Percentiles rank a stretch among this genome's conserved stretches.
Conservation (phyloP, 2,888 invertebrate species). For the Lordiphosa fenestrarum region DNA sequence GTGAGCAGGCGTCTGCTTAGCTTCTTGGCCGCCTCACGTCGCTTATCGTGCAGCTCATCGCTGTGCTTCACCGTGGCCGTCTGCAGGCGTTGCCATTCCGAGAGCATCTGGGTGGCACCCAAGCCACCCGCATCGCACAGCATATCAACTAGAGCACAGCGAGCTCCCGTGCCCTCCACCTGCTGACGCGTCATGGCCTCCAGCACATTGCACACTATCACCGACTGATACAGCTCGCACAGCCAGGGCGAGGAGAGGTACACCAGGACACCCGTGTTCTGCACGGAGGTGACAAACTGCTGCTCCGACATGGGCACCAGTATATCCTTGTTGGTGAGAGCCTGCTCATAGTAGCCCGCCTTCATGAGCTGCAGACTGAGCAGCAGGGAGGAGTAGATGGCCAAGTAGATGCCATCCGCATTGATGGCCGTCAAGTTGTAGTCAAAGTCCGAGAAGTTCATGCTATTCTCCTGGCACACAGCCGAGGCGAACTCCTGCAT, state of each 20-base stretch:
- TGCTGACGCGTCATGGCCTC: constrained; percentile 76
- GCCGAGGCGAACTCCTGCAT: constrained; percentile 95
- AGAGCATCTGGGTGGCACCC: constrained; percentile 90
- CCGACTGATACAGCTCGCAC: constrained; percentile 93
- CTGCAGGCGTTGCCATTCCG: constrained; percentile 92
- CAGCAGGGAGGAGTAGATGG: constrained; percentile 91
- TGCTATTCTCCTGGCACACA: constrained; percentile 88
- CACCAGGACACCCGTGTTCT: constrained; percentile 94
- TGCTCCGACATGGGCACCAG: constrained; percentile 87
- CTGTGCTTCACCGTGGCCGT: constrained; percentile 86
- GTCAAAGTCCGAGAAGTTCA: constrained; percentile 80
- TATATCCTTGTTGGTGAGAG: constrained; percentile 78
- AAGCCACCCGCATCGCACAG: constrained; percentile 90
- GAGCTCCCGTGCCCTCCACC: constrained; percentile 66
- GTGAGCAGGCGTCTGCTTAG: constrained; percentile 89
- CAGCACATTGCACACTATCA: constrained; percentile 83
- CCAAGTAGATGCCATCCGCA: constrained; percentile 96
- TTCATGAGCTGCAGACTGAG: constrained; percentile 90
- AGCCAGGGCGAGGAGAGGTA: constrained; percentile 97
- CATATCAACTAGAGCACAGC: constrained; percentile 80
- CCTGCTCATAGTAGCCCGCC: constrained; percentile 87
- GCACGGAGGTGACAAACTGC: constrained; percentile 95
- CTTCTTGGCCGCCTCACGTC: constrained; percentile 89
- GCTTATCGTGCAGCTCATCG: constrained; percentile 83
- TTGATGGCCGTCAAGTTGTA: constrained; percentile 89